These are phyloP conservation scores for Apamea epomidion DNA, from an alignment of 2,888 invertebrate genomes.

Conservation along the genomic window DNA sequence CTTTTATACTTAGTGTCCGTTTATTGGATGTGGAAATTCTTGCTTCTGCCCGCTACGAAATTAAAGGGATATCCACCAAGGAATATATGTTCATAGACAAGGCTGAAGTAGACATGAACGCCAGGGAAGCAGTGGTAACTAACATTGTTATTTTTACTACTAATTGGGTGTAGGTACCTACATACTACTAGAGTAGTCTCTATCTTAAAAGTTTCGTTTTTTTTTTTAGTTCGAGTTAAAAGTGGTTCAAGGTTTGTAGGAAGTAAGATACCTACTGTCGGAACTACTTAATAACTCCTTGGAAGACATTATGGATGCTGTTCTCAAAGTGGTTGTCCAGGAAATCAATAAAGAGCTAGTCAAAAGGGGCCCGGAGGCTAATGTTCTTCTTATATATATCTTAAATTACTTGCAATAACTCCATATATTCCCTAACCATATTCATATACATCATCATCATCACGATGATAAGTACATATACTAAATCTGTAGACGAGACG, in stretches of 20 bases:
- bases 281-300: constrained; percentile 15
- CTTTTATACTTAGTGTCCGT: constrained; percentile 2
- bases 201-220: no score
- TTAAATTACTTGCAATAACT: no score
- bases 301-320: constrained; percentile 13
- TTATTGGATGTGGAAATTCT: neutral
- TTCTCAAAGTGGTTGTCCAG: constrained; percentile 15
- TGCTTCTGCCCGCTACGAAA: constrained; percentile 1
- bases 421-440: no score
- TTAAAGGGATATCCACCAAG: neutral
- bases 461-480: no score
- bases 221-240: constrained; percentile 12
- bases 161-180: neutral
- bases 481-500: no score
- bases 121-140: constrained; percentile 16
- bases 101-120: constrained; percentile 21
- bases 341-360: constrained; percentile 25
- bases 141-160: neutral
- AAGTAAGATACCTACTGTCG: constrained; percentile 10
- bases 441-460: no score
- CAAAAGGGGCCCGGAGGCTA: neutral
- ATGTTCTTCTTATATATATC: no score
- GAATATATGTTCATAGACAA: constrained; percentile 3
- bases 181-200: neutral
- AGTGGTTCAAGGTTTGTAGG: constrained; percentile 16